Conservation (phyloP, 2,888 invertebrate species). For the Neuroscelio doddi region DNA sequence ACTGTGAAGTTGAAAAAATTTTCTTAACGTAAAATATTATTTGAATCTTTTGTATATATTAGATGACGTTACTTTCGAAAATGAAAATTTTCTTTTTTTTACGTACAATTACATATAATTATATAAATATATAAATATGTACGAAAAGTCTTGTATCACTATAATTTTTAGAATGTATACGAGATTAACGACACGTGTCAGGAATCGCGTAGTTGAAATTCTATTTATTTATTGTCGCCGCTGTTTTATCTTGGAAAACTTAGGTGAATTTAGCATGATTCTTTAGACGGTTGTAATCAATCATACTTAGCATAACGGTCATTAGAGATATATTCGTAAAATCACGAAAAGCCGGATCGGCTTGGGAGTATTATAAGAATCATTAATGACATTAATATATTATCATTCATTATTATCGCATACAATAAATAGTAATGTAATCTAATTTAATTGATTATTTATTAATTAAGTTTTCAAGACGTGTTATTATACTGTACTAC, state of each 20-base stretch:
- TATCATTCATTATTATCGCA: slow-evolving; percentile 71
- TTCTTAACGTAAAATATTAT: slow-evolving; percentile 46
- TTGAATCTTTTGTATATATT: slow-evolving; percentile 62
- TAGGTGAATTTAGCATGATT: slow-evolving; percentile 57
- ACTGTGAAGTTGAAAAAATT: too few relatives aligned
- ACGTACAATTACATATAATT: slow-evolving; percentile 30
- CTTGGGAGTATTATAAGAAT: slow-evolving; percentile 71
- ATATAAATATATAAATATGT: slow-evolving; percentile 48
- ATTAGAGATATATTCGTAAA: slow-evolving; percentile 36
- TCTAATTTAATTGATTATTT: slow-evolving; percentile 72
- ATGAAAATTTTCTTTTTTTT: slow-evolving; percentile 16
- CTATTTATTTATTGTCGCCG: slow-evolving; percentile 57
- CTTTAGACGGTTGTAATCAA: slow-evolving; percentile 48
- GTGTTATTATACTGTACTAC: slow-evolving; percentile 66
- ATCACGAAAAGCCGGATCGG: slow-evolving; percentile 17
- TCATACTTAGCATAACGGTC: slow-evolving; percentile 40
- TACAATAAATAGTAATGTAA: slow-evolving; percentile 71
- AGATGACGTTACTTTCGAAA: slow-evolving; percentile 52
- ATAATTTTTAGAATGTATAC: slow-evolving; percentile 45
- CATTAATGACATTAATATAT: slow-evolving; percentile 73
- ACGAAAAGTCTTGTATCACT: slow-evolving; percentile 31
- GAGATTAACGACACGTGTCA: slow-evolving; percentile 45
- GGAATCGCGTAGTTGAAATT: slow-evolving; percentile 50
- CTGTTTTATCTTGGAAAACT: slow-evolving; percentile 15
- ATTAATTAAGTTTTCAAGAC: slow-evolving; percentile 69